Evolutionary conservation across 2,888 invertebrate genomes (phyloP).

Genomic region (Artemia sinica): DNA sequence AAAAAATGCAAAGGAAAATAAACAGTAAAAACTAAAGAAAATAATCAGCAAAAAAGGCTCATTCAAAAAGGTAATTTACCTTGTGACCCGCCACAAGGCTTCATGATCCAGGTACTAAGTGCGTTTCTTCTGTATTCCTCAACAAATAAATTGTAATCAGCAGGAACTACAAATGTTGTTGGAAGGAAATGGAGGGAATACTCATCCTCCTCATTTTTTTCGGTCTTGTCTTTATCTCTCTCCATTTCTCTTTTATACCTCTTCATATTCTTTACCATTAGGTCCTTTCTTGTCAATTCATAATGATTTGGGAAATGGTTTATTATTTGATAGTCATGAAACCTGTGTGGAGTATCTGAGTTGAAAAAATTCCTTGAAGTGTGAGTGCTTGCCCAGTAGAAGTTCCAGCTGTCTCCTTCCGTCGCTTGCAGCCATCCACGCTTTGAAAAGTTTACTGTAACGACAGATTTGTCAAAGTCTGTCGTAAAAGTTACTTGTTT

Average conservation of each 20-base stretch:
- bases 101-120: constrained; percentile 92
- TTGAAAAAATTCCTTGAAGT: constrained; percentile 81
- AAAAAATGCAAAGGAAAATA: too few species aligned
- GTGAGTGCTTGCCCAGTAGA: constrained; percentile 83
- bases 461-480: constrained; percentile 83
- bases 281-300: constrained; percentile 83
- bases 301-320: constrained; percentile 94
- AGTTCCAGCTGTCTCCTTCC: constrained; percentile 85
- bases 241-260: constrained; percentile 80
- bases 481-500: constrained; percentile 47
- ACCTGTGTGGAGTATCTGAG: constrained; percentile 73
- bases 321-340: constrained; percentile 80
- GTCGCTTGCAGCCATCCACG: constrained; percentile 73
- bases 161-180: constrained; percentile 77
- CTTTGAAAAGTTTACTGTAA: constrained; percentile 77
- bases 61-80: constrained; percentile 31
- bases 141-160: constrained; percentile 92
- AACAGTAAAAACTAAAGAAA: too few species aligned
- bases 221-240: constrained; percentile 68
- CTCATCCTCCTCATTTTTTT: constrained; percentile 39
- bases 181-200: constrained; percentile 78
- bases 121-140: constrained; percentile 88
- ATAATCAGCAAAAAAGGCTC: background rate
- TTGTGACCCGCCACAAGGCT: constrained; percentile 78
- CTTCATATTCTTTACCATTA: constrained; percentile 88